Conservation (phyloP, 2,797 vertebrate genomes). For the Phylloscopus collybita region DNA sequence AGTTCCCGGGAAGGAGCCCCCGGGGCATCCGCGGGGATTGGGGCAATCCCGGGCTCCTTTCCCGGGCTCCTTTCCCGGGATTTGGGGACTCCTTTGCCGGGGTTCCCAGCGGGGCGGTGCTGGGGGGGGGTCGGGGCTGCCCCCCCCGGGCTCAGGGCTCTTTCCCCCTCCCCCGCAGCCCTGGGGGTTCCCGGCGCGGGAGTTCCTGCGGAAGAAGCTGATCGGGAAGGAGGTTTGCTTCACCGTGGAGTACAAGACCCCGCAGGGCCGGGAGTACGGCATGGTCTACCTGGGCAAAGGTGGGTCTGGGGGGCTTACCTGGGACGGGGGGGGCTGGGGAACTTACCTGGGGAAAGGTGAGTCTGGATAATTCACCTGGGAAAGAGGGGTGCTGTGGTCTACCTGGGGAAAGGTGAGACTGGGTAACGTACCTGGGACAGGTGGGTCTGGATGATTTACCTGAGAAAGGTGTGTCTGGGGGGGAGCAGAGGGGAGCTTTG, state of each 20-base stretch:
- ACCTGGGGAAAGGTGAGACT: too few relatives aligned
- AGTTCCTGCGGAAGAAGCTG: slow-evolving; percentile 95
- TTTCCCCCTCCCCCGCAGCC: slow-evolving; percentile 78
- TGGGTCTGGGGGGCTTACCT: too few relatives aligned
- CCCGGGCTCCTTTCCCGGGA: too few relatives aligned
- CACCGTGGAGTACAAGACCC: slow-evolving; percentile 93
- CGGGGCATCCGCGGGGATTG: neutral
- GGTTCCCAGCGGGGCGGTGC: fast-evolving
- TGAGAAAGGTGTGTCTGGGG: too few relatives aligned
- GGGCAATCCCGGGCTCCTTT: too few relatives aligned
- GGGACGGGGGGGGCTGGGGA: neutral
- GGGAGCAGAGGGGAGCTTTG: fast-evolving
- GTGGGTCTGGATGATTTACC: too few relatives aligned
- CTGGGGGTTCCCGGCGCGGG: slow-evolving; percentile 95
- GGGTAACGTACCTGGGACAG: too few relatives aligned
- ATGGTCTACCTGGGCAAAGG: slow-evolving; percentile 88
- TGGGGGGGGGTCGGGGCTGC: neutral
- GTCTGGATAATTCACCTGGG: neutral
- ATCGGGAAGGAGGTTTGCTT: slow-evolving; percentile 99
- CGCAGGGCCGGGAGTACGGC: slow-evolving; percentile 91
- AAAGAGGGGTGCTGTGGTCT: too few relatives aligned
- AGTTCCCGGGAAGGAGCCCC: too few relatives aligned
- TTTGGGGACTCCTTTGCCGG: too few relatives aligned
- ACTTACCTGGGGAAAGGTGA: fast-evolving
- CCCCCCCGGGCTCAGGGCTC: neutral